phyloP scores from a whole-genome alignment of 2,797 vertebrate genomes.

The Hyperoplus immaculatus region DNA sequence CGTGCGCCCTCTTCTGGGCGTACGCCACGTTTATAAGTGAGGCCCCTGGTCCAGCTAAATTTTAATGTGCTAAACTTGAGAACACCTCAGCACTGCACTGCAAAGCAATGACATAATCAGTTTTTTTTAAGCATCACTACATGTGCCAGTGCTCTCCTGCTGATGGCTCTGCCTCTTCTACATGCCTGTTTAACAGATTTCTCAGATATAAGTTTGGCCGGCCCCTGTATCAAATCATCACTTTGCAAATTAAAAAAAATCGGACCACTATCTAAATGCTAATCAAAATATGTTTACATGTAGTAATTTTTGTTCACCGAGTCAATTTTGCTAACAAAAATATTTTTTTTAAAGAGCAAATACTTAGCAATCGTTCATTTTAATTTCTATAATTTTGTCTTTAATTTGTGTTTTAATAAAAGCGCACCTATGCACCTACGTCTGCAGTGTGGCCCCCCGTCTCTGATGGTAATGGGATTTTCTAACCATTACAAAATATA shows the following conservation, averaged over 20 bases:
- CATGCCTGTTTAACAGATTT: not conserved
- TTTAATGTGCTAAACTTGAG: constrained; percentile 75
- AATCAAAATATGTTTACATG: not conserved
- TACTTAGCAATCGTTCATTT: not conserved
- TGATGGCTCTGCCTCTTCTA: constrained; percentile 3
- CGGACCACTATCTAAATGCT: not conserved
- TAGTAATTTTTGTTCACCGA: not conserved
- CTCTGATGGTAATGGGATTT: too few species aligned
- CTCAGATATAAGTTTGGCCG: not conserved
- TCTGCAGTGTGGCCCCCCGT: too few species aligned
- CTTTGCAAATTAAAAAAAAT: not conserved
- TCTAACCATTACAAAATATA: too few species aligned
- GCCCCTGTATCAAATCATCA: not conserved
- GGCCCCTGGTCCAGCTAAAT: constrained; percentile 49
- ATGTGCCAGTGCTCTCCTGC: constrained; percentile 12
- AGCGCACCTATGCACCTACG: too few species aligned
- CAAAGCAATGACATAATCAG: constrained; percentile 33
- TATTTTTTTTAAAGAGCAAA: not conserved
- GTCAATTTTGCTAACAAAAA: constrained; percentile 11
- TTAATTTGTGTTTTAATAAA: too few species aligned
- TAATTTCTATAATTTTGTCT: not conserved
- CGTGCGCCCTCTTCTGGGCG: too few species aligned
- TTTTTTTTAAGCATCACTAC: constrained; percentile 14
- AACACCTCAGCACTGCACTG: constrained; percentile 55
- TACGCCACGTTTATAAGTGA: too few species aligned